phyloP scores from a whole-genome alignment of 2,113 vertebrate genomes.

The Grallaria varia region DNA sequence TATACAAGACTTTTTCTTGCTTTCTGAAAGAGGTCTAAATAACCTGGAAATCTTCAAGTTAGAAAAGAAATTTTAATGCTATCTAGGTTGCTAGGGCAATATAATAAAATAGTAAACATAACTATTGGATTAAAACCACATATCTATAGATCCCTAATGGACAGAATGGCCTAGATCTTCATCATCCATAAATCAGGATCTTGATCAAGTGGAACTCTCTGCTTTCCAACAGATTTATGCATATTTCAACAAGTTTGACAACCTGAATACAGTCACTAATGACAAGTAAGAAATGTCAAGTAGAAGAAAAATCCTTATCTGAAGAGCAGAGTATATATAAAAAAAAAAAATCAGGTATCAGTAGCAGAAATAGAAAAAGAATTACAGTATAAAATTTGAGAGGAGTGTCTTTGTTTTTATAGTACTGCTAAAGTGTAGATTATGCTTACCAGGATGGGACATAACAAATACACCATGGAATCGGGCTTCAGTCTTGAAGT shows the following conservation, averaged over 20 bases:
- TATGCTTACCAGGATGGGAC: slow-evolving; percentile 82
- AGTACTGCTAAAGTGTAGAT: background rate
- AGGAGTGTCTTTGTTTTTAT: background rate
- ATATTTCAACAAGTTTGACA: background rate
- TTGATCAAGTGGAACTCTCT: background rate
- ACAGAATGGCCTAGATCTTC: background rate
- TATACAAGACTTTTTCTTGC: background rate
- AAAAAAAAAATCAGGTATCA: background rate
- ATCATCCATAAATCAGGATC: background rate
- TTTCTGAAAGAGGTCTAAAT: background rate
- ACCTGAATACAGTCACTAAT: background rate
- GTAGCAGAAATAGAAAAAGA: background rate
- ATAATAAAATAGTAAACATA: background rate
- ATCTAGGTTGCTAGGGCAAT: background rate
- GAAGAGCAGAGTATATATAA: background rate
- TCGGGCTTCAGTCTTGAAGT: slow-evolving; percentile 90
- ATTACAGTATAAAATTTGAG: background rate
- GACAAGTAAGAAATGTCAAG: background rate
- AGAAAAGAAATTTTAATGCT: background rate
- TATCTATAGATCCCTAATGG: background rate
- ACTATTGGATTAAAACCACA: background rate
- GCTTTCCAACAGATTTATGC: background rate
- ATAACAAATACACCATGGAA: slow-evolving; percentile 91
- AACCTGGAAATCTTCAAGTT: background rate
- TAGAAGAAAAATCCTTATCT: background rate